Evolutionary conservation across 2,888 invertebrate species (phyloP), one percentile per base, ranked within the genome.

Genomic region (Heliconius aoede): DNA sequence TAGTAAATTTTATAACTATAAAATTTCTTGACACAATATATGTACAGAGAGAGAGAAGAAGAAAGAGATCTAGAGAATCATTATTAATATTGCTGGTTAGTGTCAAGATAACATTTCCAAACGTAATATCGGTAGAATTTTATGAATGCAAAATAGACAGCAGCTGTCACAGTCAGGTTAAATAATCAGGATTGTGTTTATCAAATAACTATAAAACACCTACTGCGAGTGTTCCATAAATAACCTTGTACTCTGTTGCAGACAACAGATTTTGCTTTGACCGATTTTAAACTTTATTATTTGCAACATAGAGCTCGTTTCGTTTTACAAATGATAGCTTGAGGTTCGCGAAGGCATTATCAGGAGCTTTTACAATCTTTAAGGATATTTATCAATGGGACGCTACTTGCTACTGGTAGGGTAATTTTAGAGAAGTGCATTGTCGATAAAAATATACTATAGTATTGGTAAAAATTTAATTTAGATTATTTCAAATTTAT

Each of bases 371-470:
- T 89, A 91, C 93, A 92, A 94, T 94, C 93, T 94, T 89, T 91
- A 89, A 91, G 92, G 93, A 90, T 92, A 94, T 94, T 94, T 94
- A 94, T 94, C 94, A 94, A 92, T 84, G 88, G 89, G 94, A 94
- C 93, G 91, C 91, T 90, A 90, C 90, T 90, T 88, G 94, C 94
- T 94, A 94, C 94, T 90, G 94, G 92, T 91, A 92, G 61, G 72
- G 60, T 76, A 85, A 90, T 89, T 90, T 84, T 86, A 92, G 82
- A 80, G 82, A 81, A 74, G 83, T 32, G 78, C 79, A 7, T 58
- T 68, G 73, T 79, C 76, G 77, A 79, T 80, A 73, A 78, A 79
- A 76, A 62, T 61, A n/a, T n/a, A n/a, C n/a, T 72, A 74, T 67
- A 74, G 28, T 46, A 28, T 26, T 51, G 26, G 65, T 58, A 40